Base-by-base conservation (phyloP, 1,140 invertebrate genomes). In the Contarinia nasturtii region DNA sequence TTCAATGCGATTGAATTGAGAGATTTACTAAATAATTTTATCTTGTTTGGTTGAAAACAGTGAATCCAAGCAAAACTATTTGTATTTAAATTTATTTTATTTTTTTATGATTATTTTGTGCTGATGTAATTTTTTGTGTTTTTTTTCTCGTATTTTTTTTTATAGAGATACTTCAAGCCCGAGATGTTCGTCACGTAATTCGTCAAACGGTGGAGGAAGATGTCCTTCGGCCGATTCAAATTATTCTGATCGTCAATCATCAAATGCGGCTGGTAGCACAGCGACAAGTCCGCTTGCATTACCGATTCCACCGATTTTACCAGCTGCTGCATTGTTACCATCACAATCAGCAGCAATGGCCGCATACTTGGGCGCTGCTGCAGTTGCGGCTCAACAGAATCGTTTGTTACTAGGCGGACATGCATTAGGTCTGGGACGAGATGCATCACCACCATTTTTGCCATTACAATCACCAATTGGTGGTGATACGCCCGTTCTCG, bases 291-390 rank as follows among this genome's bases (percentile, higher is more conserved):
- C 71, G 50, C 50, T 71, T 61, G 63, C 71, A 51, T 50, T 75
- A 56, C 50, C 73, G 50, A 59, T 63, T 55, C 72, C 61, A 49
- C 69, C 61, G 2, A 69, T 67, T 2, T 49, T 64, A 47, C 61
- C 76, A 34, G 70, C 74, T 3, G 72, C 72, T 1, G 69, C 77
- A 0, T 66, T 81, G 11, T 58, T 80, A 53, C 79, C 80, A n/a
- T 72, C 78, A 17, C 79, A 82, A 57, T 80, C 80, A 2, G 80
- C 80, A 5, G 80, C 80, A 2, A 79, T 83, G 68, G 81, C 81
- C 10, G 80, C 80, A 0, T 83, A 83, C 57, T 69, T 83, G 34
- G 76, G 75, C 38, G 74, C 73, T 11, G 73, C 75, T 1, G 74
- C 73, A 0, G 73, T 72, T 7, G 76, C 76, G 2, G 74, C 72